A percentile compares a stretch with the other conserved stretches of the same genome.
phyloP scores from a whole-genome alignment of 2,888 invertebrate genomes.

The Shargacucullia verbasci region DNA sequence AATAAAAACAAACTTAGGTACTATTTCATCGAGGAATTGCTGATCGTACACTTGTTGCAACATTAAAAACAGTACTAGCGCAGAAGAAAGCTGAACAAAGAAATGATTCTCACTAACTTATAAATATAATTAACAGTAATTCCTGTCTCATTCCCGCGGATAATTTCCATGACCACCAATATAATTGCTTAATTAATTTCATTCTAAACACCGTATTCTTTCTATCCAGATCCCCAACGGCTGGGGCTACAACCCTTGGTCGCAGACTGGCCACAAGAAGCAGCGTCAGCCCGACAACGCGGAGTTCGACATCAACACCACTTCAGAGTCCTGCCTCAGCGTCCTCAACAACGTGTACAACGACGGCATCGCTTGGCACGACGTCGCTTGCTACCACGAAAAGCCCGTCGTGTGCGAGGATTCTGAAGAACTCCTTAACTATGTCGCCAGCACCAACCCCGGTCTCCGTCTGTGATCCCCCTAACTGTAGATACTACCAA shows the following conservation, averaged over 20 bases:
- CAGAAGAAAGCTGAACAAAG: too few relatives aligned
- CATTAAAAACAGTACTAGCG: too few relatives aligned
- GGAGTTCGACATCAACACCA: constrained; percentile 96
- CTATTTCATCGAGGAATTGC: too few relatives aligned
- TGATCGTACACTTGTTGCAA: too few relatives aligned
- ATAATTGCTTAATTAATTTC: too few relatives aligned
- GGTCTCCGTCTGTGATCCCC: constrained; percentile 93
- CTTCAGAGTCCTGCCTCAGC: constrained; percentile 95
- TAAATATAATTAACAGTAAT: too few relatives aligned
- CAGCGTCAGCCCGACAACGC: constrained; percentile 96
- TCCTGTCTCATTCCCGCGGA: too few relatives aligned
- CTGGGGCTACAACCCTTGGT: constrained; percentile 96
- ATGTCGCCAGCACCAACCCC: constrained; percentile 95
- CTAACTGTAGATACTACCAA: constrained; percentile 40
- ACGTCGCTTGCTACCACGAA: constrained; percentile 97
- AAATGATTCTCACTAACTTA: too few relatives aligned
- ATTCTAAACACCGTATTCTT: constrained; percentile 5
- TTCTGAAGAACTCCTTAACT: constrained; percentile 95
- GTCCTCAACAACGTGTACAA: constrained; percentile 97
- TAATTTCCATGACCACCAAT: too few relatives aligned
- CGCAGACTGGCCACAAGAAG: constrained; percentile 97
- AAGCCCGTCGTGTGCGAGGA: constrained; percentile 97
- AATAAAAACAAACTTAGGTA: too few relatives aligned
- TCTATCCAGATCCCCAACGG: constrained; percentile 90
- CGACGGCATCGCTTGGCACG: constrained; percentile 98